Percentiles rank a stretch among this genome's conserved stretches.
These are phyloP conservation scores for Polypterus bichir DNA, from an alignment of 2,113 vertebrate genomes.

Conservation along the genomic window DNA sequence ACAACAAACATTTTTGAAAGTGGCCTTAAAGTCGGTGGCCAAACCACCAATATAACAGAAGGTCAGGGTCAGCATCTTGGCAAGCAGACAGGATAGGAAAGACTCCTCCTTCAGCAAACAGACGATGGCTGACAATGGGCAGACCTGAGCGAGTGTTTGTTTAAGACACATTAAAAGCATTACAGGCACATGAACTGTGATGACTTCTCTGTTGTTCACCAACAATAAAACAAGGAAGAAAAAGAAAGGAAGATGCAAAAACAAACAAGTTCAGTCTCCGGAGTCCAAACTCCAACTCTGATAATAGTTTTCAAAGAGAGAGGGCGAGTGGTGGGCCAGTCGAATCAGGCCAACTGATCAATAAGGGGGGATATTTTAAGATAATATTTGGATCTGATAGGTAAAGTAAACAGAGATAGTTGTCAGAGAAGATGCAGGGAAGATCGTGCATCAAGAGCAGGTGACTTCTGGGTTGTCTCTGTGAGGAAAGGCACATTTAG, in stretches of 20 bases:
- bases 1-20: no score
- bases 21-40: no score
- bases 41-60: no score
- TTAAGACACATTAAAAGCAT: no score
- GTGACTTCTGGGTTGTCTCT: no score
- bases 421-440: slow-evolving; percentile 5
- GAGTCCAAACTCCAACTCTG: background rate
- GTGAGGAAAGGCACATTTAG: no score
- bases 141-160: no score
- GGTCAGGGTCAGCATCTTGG: no score
- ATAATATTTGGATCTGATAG: slow-evolving; percentile 2
- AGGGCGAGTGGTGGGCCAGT: background rate
- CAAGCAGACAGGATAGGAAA: no score
- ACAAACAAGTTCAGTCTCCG: background rate
- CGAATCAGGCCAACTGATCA: background rate
- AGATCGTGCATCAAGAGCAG: background rate
- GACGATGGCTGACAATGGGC: no score
- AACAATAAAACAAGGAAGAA: background rate
- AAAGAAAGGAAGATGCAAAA: background rate
- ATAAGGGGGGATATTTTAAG: background rate
- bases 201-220: background rate
- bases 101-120: no score
- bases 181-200: no score
- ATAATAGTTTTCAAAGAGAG: background rate
- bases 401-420: slow-evolving; percentile 8